phyloP scores from a whole-genome alignment of 2,797 vertebrate species.

The Ibycter americanus region DNA sequence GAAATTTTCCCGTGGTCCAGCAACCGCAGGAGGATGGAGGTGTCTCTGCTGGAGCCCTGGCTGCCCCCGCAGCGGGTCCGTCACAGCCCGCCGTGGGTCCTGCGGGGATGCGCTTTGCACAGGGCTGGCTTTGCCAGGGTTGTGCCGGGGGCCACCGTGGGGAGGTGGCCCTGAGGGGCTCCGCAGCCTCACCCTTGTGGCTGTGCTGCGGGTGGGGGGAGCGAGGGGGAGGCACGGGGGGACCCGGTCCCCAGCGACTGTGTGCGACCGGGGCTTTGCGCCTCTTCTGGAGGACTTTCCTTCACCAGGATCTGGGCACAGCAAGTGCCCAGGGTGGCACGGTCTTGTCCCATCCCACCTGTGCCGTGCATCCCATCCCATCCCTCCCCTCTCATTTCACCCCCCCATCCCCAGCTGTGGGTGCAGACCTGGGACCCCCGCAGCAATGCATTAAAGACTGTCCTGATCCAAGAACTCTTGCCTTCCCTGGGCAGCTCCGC shows the following conservation, averaged over 20 bases:
- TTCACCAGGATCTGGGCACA: fast-evolving
- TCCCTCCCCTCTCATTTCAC: neutral
- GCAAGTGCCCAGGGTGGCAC: neutral
- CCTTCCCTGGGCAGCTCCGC: neutral
- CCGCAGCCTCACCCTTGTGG: neutral
- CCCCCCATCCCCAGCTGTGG: neutral
- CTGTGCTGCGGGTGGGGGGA: fast-evolving
- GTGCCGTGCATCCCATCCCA: neutral
- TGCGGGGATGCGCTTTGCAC: fast-evolving
- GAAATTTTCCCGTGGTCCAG: neutral
- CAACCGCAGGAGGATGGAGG: fast-evolving
- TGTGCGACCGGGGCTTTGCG: neutral
- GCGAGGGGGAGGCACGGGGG: fast-evolving
- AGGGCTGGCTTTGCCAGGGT: neutral
- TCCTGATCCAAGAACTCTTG: neutral
- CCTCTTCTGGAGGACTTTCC: neutral
- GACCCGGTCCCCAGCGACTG: fast-evolving
- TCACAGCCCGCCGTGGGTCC: fast-evolving
- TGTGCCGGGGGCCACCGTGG: neutral
- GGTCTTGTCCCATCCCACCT: neutral
- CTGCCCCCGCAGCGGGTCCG: fast-evolving
- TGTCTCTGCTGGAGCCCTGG: fast-evolving
- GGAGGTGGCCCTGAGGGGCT: neutral
- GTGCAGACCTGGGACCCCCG: neutral
- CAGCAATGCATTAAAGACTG: fast-evolving